Evolutionary conservation across 2,113 vertebrate species (phyloP).

Genomic region (Maccullochella peelii): DNA sequence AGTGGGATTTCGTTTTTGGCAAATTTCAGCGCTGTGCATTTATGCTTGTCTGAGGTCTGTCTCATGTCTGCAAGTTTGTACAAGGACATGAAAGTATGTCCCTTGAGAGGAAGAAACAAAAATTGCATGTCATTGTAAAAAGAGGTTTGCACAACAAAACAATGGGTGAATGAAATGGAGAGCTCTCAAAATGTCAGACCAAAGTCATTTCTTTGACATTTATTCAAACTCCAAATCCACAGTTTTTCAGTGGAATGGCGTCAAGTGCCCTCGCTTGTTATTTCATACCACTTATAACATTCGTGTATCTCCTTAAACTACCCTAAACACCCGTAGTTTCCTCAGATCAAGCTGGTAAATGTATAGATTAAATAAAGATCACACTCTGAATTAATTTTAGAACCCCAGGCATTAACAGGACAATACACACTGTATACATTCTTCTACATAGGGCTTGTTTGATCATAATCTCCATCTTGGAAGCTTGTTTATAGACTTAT

Average conservation of each 20-base stretch:
- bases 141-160: slow-evolving; percentile 25
- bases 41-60: slow-evolving; percentile 22
- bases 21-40: slow-evolving; percentile 16
- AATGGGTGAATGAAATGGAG: slow-evolving; percentile 27
- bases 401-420: slow-evolving; percentile 15
- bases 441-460: slow-evolving; percentile 14
- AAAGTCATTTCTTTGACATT: slow-evolving; percentile 55
- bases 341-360: slow-evolving; percentile 8
- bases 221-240: slow-evolving; percentile 44
- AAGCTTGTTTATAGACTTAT: neutral
- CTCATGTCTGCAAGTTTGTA: slow-evolving; percentile 27
- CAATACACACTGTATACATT: neutral
- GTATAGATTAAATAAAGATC: slow-evolving; percentile 16
- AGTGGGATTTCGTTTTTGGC: neutral
- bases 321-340: neutral
- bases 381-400: slow-evolving; percentile 38
- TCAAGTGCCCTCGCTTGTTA: neutral
- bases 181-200: slow-evolving; percentile 59
- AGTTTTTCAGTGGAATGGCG: slow-evolving; percentile 24
- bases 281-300: slow-evolving; percentile 14
- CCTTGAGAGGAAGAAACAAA: slow-evolving; percentile 16
- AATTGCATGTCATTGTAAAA: slow-evolving; percentile 28
- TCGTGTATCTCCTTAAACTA: neutral
- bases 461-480: slow-evolving; percentile 15
- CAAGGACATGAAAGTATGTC: slow-evolving; percentile 42